Conservation (phyloP, 1,140 invertebrate genomes). For the Coptotermes formosanus region DNA sequence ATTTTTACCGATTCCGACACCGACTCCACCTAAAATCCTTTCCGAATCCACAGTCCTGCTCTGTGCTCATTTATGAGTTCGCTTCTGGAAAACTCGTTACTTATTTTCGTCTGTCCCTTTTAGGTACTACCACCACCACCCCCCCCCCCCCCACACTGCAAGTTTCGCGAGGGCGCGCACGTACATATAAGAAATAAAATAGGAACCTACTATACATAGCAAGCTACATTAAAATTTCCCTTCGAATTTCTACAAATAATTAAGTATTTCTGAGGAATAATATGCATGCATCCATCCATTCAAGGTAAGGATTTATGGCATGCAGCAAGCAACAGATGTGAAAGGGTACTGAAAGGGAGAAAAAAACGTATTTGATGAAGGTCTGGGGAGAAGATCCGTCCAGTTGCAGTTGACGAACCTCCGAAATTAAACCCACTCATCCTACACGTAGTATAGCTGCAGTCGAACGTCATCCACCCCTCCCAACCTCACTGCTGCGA, state of each 20-base stretch:
- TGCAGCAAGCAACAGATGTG: not conserved
- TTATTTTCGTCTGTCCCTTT: too few species aligned
- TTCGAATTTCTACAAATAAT: not conserved
- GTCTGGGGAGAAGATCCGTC: not conserved
- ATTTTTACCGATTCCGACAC: too few species aligned
- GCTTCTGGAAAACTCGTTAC: too few species aligned
- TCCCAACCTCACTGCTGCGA: not conserved
- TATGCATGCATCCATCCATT: not conserved
- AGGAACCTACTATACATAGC: too few species aligned
- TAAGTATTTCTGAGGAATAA: not conserved
- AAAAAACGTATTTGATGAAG: not conserved
- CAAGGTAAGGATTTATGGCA: not conserved
- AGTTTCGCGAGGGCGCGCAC: too few species aligned
- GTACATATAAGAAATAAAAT: too few species aligned
- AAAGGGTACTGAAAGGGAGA: not conserved
- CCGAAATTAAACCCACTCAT: not conserved
- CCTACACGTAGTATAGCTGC: not conserved
- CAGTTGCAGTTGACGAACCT: not conserved
- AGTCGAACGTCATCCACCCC: not conserved
- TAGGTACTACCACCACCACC: too few species aligned
- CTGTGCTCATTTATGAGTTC: too few species aligned
- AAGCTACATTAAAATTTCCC: too few species aligned
- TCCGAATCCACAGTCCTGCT: too few species aligned
- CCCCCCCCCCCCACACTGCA: too few species aligned
- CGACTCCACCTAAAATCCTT: too few species aligned